Evolutionary conservation across 2,888 invertebrate species (phyloP).

Genomic region (Steinernema scapterisci): DNA sequence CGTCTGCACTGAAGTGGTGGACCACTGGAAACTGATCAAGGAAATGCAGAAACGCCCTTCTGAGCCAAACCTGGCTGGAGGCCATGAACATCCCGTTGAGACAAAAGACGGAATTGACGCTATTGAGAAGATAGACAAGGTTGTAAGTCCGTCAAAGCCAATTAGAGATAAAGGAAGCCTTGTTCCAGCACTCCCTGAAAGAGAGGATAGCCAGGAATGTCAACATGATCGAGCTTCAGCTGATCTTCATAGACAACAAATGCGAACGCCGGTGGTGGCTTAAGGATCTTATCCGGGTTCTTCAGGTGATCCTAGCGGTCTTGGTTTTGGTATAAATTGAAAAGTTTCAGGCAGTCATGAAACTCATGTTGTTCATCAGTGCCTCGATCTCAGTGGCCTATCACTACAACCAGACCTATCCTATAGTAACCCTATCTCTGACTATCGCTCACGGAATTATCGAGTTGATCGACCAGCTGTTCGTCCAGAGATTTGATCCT

Average conservation of each 20-base stretch:
- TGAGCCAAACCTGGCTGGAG: neutral
- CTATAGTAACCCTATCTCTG: constrained; percentile 51
- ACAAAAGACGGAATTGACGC: constrained; percentile 22
- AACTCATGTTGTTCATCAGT: constrained; percentile 51
- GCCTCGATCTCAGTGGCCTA: constrained; percentile 55
- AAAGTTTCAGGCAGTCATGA: constrained; percentile 48
- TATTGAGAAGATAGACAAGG: constrained; percentile 28
- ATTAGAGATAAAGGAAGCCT: no score
- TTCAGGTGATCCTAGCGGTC: constrained; percentile 47
- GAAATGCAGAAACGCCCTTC: neutral
- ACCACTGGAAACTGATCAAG: constrained; percentile 24
- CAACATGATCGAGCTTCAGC: constrained; percentile 48
- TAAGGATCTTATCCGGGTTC: constrained; percentile 52
- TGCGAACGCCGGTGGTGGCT: constrained; percentile 56
- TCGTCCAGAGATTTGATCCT: constrained; percentile 45
- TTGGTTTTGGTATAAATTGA: neutral
- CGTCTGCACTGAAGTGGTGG: constrained; percentile 1
- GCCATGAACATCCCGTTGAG: neutral
- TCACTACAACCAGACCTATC: constrained; percentile 48
- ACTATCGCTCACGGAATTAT: constrained; percentile 53
- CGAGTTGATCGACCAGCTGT: constrained; percentile 54
- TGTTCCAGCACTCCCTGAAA: constrained; percentile 42
- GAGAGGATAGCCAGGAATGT: constrained; percentile 48
- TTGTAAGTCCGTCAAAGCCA: neutral
- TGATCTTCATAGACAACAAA: constrained; percentile 55